Base-by-base conservation (phyloP, 2,113 vertebrate species). In the Amazona guildingii region DNA sequence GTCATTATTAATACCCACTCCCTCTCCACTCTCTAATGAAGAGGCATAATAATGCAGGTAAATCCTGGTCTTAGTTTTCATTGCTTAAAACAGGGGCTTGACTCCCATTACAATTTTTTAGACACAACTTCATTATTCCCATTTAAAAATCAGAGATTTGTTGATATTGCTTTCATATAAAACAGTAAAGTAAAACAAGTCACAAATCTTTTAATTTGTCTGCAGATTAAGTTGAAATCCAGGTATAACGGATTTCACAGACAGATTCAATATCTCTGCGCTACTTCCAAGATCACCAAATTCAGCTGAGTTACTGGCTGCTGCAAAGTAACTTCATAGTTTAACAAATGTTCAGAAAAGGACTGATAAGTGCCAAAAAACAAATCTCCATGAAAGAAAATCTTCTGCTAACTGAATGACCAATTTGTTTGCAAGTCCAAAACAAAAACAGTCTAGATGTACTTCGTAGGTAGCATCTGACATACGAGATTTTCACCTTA, bases 401-500 rank as follows among this genome's bases (percentile, higher is more conserved):
- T 25, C 3, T 83, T 67, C 63, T 78, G 9, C 39, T 82, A 17
- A 57, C 70, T 68, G 33, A 81, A 86, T 57, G 44, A 74, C 17
- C 24, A 24, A 35, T 68, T 85, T 83, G 23, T 84, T 31, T 39
- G 9, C 52, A 90, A 75, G 55, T 49, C 44, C 69, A 70, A 82
- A 79, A 61, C 35, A 91, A 84, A 91, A 92, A n/a, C 6, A 75
- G 9, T 39, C 86, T 46, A 72, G 27, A 59, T 69, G 20, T 37
- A 59, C 21, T 83, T 79, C 49, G 19, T 39, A 83, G 29, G 48
- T 85, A 77, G 10, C 13, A 75, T 90, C 68, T 92, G 88, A 92
- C 16, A 66, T 39, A 67, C 39, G 67, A 48, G 37, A 33, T 91
- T 92, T 94, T 96, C 92, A 97, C 95, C 93, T 97, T 92, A 49